phyloP scores from a whole-genome alignment of 2,113 vertebrate species.

The Sinosuthora webbiana region DNA sequence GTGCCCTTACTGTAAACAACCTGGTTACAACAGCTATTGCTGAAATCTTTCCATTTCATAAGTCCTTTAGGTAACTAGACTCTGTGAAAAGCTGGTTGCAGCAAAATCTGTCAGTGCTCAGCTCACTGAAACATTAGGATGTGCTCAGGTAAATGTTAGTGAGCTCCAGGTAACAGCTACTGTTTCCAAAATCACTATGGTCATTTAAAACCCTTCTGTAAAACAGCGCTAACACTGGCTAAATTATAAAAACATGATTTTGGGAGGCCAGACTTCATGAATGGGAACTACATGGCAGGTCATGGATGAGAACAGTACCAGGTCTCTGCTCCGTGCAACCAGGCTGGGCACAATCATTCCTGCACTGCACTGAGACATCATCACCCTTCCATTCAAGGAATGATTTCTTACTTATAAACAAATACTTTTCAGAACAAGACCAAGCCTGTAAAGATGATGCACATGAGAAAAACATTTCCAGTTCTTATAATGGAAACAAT shows the following conservation, averaged over 20 bases:
- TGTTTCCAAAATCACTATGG: neutral
- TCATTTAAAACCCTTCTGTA: neutral
- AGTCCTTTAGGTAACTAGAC: neutral
- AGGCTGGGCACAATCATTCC: neutral
- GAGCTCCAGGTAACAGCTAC: neutral
- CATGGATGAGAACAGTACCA: accelerated
- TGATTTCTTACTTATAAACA: neutral
- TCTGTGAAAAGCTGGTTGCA: neutral
- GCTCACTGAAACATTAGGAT: neutral
- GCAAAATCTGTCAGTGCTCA: neutral
- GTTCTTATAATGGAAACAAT: slow-evolving; percentile 64
- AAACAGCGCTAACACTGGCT: neutral
- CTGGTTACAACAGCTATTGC: neutral
- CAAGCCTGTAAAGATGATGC: slow-evolving; percentile 84
- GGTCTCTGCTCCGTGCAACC: accelerated
- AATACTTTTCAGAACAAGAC: slow-evolving; percentile 71
- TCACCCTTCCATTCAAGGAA: neutral
- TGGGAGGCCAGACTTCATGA: neutral
- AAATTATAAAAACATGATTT: neutral
- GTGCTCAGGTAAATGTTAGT: neutral
- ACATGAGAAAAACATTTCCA: slow-evolving; percentile 62
- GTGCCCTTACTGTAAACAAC: neutral
- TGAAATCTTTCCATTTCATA: neutral
- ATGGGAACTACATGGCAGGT: neutral
- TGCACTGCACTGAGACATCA: neutral